Percentiles rank a stretch among this genome's conserved stretches.
phyloP scores from a whole-genome alignment of 2,797 vertebrate species.

The Erethizon dorsatum region DNA sequence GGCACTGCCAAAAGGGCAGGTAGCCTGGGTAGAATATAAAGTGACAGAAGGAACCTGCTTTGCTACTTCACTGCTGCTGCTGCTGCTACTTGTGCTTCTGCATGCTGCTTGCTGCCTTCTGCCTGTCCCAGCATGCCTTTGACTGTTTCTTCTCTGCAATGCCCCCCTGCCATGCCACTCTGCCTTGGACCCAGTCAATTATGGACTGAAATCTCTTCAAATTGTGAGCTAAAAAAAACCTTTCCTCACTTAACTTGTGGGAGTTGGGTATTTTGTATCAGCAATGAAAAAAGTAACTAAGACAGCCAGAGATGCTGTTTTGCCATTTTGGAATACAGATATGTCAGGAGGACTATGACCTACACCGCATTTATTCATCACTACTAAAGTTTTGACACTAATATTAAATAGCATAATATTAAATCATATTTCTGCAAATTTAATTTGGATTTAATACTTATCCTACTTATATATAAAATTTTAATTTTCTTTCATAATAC shows the following conservation, averaged over 20 bases:
- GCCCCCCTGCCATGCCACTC: background rate
- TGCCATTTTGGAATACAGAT: background rate
- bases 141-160: background rate
- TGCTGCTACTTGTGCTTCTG: background rate
- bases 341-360: background rate
- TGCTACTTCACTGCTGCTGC: background rate
- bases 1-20: background rate
- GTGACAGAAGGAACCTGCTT: background rate
- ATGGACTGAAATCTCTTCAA: background rate
- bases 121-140: background rate
- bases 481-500: background rate
- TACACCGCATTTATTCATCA: background rate
- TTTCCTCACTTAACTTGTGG: background rate
- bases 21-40: background rate
- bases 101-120: background rate
- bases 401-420: background rate
- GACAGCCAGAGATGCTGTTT: background rate
- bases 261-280: background rate
- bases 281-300: background rate
- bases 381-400: conserved; percentile 9
- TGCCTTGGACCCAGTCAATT: background rate
- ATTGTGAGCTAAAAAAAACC: background rate
- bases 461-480: background rate
- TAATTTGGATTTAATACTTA: background rate
- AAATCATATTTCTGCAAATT: background rate